Percentiles rank a stretch among this genome's conserved stretches.
phyloP scores from a whole-genome alignment of 2,888 invertebrate genomes.

The Dermolepida albohirtum region DNA sequence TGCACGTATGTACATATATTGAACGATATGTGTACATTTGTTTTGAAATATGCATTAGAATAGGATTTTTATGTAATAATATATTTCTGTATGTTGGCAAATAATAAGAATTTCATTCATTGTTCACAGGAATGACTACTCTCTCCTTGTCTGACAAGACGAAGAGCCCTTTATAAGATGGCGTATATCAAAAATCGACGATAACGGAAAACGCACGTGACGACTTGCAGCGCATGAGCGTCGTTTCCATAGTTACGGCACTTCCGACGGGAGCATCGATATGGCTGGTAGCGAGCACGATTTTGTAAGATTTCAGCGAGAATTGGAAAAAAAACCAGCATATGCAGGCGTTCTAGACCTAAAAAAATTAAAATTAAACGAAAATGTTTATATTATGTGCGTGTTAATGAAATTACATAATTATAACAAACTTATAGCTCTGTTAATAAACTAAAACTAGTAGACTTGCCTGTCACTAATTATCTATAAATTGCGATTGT shows the following conservation, averaged over 20 bases:
- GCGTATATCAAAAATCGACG: slow-evolving; percentile 64
- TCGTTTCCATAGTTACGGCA: slow-evolving; percentile 60
- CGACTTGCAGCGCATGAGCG: slow-evolving; percentile 57
- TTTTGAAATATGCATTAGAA: too few relatives aligned
- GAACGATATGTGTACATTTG: too few relatives aligned
- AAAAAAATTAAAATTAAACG: neutral
- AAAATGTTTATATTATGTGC: neutral
- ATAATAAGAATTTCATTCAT: slow-evolving; percentile 1
- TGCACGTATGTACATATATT: too few relatives aligned
- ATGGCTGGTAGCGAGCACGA: slow-evolving; percentile 56
- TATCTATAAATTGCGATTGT: too few relatives aligned
- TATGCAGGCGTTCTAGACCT: neutral
- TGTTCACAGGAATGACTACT: slow-evolving; percentile 7
- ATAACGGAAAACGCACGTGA: slow-evolving; percentile 56
- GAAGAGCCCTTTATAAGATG: slow-evolving; percentile 61
- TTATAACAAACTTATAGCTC: neutral
- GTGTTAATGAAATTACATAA: neutral
- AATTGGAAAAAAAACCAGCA: slow-evolving; percentile 2
- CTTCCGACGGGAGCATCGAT: slow-evolving; percentile 65
- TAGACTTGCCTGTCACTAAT: too few relatives aligned
- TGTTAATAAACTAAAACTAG: too few relatives aligned
- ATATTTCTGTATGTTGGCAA: neutral
- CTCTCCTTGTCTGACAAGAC: slow-evolving; percentile 15
- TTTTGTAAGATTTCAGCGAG: slow-evolving; percentile 29
- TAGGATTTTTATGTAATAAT: too few relatives aligned